A percentile compares a stretch with the other conserved stretches of the same genome.
Conservation (phyloP, 1,140 invertebrate species). For the Cotesia chilonis region DNA sequence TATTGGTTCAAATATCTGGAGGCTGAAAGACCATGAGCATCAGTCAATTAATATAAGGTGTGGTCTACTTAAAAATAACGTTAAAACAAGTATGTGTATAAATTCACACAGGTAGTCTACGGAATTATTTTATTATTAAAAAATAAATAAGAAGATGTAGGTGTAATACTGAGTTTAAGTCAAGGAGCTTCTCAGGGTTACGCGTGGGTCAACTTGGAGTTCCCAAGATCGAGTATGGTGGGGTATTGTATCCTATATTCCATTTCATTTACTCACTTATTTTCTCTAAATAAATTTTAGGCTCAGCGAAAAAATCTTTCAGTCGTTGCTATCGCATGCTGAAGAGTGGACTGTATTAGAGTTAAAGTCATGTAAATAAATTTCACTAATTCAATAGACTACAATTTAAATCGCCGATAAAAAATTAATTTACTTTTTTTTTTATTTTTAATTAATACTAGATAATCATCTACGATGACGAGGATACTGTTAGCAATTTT, state of each 20-base stretch:
- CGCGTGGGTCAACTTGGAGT: constrained; percentile 27
- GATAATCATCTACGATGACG: constrained; percentile 41
- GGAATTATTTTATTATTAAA: neutral
- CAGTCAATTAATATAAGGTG: constrained; percentile 17
- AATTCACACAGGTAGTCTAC: neutral
- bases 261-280: constrained; percentile 9
- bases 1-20: constrained; percentile 1
- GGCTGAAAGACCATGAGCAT: neutral
- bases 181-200: constrained; percentile 23
- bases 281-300: constrained; percentile 2
- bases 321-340: constrained; percentile 5
- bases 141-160: constrained; percentile 9
- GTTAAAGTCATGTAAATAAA: neutral
- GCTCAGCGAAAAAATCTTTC: constrained; percentile 7
- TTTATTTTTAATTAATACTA: neutral
- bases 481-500: constrained; percentile 45
- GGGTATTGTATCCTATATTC: neutral
- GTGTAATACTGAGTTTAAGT: neutral
- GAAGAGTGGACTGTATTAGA: neutral
- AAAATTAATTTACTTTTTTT: neutral
- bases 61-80: constrained; percentile 2
- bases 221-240: constrained; percentile 23
- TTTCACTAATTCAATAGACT: neutral
- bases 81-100: neutral
- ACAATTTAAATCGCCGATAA: too few species aligned